Conservation (phyloP, 1,140 invertebrate species). For the Octopus sinensis region DNA sequence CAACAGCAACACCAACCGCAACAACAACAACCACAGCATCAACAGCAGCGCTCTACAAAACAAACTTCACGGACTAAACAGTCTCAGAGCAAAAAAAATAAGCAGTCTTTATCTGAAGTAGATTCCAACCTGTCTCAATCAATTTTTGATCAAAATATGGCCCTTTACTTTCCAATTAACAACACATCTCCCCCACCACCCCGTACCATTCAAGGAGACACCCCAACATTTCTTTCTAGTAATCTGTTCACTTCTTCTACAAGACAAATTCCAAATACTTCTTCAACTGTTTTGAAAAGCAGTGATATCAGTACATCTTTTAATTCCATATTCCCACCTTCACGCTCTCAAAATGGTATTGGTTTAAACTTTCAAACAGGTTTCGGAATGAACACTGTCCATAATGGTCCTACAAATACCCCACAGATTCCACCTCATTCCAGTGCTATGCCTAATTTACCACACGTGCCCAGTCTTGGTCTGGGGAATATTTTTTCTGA, state of each 20-base stretch:
- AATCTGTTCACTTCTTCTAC: conserved; percentile 45
- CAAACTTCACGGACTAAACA: conserved; percentile 31
- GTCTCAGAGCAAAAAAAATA: conserved; percentile 39
- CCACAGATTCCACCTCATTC: conserved; percentile 50
- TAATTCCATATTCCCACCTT: conserved; percentile 52
- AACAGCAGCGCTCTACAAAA: conserved; percentile 25
- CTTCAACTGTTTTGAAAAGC: conserved; percentile 42
- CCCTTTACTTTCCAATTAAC: conserved; percentile 44
- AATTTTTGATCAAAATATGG: conserved; percentile 53
- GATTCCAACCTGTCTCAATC: conserved; percentile 46
- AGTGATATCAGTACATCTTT: conserved; percentile 44
- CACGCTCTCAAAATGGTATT: conserved; percentile 52
- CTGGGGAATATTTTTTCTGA: conserved; percentile 56
- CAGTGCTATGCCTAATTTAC: conserved; percentile 42
- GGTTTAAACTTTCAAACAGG: conserved; percentile 56
- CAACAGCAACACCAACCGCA: background rate
- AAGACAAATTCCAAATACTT: conserved; percentile 40
- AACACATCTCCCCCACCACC: conserved; percentile 42
- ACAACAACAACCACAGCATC: conserved; percentile 18
- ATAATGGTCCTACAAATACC: conserved; percentile 40
- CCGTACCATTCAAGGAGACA: conserved; percentile 42
- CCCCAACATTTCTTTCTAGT: conserved; percentile 45
- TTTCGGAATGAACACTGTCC: conserved; percentile 55
- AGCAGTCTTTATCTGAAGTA: conserved; percentile 39
- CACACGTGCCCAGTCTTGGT: conserved; percentile 57